phyloP scores from a whole-genome alignment of 2,113 vertebrate species.

The Oxyruncus cristatus region DNA sequence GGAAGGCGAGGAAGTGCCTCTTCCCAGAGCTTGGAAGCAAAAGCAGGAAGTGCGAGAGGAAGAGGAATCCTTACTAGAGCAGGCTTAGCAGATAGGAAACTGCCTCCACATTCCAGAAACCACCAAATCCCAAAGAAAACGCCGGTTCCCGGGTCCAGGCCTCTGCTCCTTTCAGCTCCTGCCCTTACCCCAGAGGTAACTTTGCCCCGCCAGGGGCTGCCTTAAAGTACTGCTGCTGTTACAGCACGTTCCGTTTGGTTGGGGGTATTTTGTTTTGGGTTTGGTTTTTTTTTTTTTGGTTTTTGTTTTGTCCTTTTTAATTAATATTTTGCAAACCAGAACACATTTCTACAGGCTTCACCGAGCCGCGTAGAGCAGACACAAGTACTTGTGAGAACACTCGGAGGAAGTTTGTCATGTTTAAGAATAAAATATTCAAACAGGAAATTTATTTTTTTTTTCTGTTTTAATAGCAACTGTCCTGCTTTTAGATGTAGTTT shows the following conservation, averaged over 20 bases:
- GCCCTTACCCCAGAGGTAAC: constrained; percentile 9
- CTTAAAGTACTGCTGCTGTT: constrained; percentile 45
- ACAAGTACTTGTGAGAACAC: constrained; percentile 17
- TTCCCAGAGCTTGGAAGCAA: background rate
- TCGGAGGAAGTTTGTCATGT: constrained; percentile 43
- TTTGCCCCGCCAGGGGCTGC: background rate
- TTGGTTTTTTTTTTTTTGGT: background rate
- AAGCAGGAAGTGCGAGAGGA: background rate
- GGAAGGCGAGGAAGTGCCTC: background rate
- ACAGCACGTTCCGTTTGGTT: background rate
- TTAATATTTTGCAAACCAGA: constrained; percentile 22
- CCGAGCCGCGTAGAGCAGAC: constrained; percentile 29
- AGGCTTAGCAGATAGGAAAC: constrained; percentile 1
- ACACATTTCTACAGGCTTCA: constrained; percentile 48
- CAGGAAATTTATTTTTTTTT: background rate
- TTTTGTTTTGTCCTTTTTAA: background rate
- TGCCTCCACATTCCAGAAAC: constrained; percentile 2
- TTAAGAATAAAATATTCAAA: constrained; percentile 64
- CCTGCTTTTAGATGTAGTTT: background rate
- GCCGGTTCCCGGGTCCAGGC: background rate
- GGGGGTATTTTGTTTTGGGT: background rate
- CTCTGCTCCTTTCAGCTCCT: constrained; percentile 36
- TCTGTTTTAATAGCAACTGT: constrained; percentile 9
- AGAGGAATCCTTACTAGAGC: background rate
- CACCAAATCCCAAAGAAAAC: background rate